Evolutionary conservation across 2,797 vertebrate genomes (phyloP), one percentile per base, ranked within the genome.

Genomic region (Salmo trutta): DNA sequence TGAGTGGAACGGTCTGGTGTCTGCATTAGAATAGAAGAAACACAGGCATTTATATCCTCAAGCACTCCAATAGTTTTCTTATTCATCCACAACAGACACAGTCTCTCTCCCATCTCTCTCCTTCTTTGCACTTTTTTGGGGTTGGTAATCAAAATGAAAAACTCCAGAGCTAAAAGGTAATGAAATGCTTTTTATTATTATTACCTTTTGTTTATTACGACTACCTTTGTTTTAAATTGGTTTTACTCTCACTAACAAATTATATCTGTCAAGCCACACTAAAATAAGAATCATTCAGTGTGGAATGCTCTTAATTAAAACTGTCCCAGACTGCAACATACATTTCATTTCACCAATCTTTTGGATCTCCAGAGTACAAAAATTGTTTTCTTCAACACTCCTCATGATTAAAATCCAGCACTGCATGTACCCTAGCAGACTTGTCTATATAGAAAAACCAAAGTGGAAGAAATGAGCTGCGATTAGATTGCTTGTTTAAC

Each of bases 131-230:
- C 70, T 74, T 73, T 76, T 71, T 65, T 8, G 10, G 19, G 19
- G 65, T 65, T 71, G 53, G 27, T 79, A 80, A 84, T 81, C 21
- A 79, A 78, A 47, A 77, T 81, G 15, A 75, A 24, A 79, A 76
- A 54, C 17, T 31, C 4, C 14, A 7, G 4, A 51, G 75, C 67
- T 75, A 27, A 52, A 54, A 59, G 12, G 67, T 59, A 73, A 67
- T 73, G 47, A 41, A 54, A 54, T 31, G 47, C n/a, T 66, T 31
- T 41, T 47, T 47, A 47, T 47, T 47, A 47, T 0, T 2, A 47
- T 47, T 47, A 47, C 41, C 41, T 70, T 47, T 27, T 5, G 33
- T 36, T 36, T 36, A 36, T 36, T 36, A 36, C 33, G 1, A 7
- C 10, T 71, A 29, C 33, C 71, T 69, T 47, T 27, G 8, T 17